Evolutionary conservation across 2,797 vertebrate species (phyloP).

Genomic region (Notoglanidium macrostoma): DNA sequence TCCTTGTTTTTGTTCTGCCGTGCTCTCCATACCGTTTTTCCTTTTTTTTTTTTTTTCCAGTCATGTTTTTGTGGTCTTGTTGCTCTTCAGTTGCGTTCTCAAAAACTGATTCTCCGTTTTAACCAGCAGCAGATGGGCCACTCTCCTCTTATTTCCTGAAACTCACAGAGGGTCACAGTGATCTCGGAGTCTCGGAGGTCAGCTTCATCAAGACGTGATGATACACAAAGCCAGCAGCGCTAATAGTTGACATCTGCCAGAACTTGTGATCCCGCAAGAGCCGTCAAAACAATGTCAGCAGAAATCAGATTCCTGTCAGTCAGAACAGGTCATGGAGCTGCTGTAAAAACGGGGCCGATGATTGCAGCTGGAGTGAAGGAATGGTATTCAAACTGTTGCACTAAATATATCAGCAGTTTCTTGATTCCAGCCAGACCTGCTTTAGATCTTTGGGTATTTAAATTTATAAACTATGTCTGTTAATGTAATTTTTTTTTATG

Average conservation of each 20-base stretch:
- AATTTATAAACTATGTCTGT: neutral
- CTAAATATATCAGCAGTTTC: neutral
- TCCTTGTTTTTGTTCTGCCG: neutral
- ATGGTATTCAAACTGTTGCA: neutral
- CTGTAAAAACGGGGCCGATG: constrained; percentile 24
- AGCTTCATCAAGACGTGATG: constrained; percentile 62
- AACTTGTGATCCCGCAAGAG: constrained; percentile 61
- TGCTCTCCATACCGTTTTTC: neutral
- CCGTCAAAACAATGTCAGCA: constrained; percentile 71
- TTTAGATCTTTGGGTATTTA: neutral
- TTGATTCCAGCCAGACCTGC: neutral
- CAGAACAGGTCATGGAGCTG: constrained; percentile 36
- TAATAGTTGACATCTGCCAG: constrained; percentile 77
- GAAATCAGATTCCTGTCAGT: constrained; percentile 64
- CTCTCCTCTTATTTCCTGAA: constrained; percentile 22
- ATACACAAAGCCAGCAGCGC: constrained; percentile 67
- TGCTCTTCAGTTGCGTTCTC: neutral
- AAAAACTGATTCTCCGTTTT: constrained; percentile 30
- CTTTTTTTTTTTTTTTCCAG: neutral
- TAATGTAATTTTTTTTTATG: neutral
- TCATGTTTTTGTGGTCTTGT: neutral
- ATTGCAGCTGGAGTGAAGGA: constrained; percentile 29
- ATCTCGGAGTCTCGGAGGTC: constrained; percentile 42
- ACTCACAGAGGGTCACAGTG: neutral
- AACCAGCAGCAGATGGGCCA: constrained; percentile 35